Evolutionary conservation across 2,113 vertebrate genomes (phyloP).

Genomic region (Reinhardtius hippoglossoides): DNA sequence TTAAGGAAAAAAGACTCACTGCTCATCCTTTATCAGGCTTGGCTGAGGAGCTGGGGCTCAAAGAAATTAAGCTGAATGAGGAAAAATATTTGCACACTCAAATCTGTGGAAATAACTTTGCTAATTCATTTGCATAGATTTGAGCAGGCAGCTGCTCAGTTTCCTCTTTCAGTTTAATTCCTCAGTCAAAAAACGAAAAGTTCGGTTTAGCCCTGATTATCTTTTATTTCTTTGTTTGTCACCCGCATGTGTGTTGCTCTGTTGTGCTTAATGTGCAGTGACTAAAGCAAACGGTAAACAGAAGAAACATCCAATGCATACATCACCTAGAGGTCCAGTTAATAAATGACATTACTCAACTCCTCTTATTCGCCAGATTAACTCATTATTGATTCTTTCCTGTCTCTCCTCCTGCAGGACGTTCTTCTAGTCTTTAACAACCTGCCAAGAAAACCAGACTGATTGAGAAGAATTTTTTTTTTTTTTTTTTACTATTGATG

Average conservation of each 20-base stretch:
- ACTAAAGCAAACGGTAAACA: not conserved
- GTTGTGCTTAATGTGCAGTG: constrained; percentile 58
- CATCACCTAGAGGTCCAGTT: not conserved
- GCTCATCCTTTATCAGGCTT: too few relatives aligned
- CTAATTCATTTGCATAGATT: not conserved
- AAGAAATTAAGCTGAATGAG: not conserved
- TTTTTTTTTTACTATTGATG: not conserved
- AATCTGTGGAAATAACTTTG: not conserved
- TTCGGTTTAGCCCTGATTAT: not conserved
- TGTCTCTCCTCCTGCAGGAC: constrained; percentile 71
- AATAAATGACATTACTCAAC: constrained; percentile 1
- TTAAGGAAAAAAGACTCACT: not conserved
- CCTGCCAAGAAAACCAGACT: constrained; percentile 43
- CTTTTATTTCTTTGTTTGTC: constrained; percentile 14
- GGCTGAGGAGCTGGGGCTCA: too few relatives aligned
- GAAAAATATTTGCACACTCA: not conserved
- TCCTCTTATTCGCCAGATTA: not conserved
- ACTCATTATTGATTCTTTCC: not conserved
- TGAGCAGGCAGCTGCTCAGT: too few relatives aligned
- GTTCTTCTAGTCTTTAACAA: constrained; percentile 70
- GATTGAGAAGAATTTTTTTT: constrained; percentile 13
- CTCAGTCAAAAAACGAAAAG: not conserved
- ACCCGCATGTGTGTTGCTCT: constrained; percentile 50
- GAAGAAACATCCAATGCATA: not conserved
- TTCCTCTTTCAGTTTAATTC: too few relatives aligned